Conservation (phyloP, 2,797 vertebrate species). For the Euthynnus affinis region DNA sequence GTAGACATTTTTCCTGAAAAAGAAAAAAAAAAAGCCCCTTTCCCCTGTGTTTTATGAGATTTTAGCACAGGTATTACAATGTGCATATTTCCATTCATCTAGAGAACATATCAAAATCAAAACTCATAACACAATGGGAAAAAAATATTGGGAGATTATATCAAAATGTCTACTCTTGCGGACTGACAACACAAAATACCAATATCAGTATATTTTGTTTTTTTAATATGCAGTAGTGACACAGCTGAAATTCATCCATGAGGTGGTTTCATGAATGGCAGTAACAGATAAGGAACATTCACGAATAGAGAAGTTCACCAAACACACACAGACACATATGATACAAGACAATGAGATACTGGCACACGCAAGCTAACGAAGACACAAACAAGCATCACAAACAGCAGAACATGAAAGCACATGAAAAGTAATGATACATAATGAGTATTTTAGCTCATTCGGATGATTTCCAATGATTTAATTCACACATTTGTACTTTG, state of each 20-base stretch:
- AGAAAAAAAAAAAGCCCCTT: background rate
- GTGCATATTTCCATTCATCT: background rate
- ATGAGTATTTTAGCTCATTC: constrained; percentile 16
- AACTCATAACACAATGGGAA: constrained; percentile 20
- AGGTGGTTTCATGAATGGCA: constrained; percentile 46
- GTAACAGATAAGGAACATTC: constrained; percentile 52
- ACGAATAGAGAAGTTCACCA: constrained; percentile 36
- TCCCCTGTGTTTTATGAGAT: constrained; percentile 16
- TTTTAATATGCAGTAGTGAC: constrained; percentile 52
- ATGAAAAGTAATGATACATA: constrained; percentile 11
- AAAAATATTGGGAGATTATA: constrained; percentile 34
- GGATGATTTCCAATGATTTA: constrained; percentile 7
- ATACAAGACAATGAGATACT: constrained; percentile 30
- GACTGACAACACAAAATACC: constrained; percentile 39
- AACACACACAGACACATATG: constrained; percentile 22
- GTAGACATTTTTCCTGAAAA: constrained; percentile 15
- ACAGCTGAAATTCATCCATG: constrained; percentile 44
- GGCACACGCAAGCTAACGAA: constrained; percentile 9
- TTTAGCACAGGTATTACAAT: background rate
- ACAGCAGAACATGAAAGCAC: constrained; percentile 14
- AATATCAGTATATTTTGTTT: constrained; percentile 20
- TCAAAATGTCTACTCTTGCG: constrained; percentile 57
- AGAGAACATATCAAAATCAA: constrained; percentile 22
- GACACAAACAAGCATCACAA: constrained; percentile 24
- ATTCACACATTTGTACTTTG: background rate